Base-by-base conservation (phyloP, 1,140 invertebrate species). In the Hetaerina americana region DNA sequence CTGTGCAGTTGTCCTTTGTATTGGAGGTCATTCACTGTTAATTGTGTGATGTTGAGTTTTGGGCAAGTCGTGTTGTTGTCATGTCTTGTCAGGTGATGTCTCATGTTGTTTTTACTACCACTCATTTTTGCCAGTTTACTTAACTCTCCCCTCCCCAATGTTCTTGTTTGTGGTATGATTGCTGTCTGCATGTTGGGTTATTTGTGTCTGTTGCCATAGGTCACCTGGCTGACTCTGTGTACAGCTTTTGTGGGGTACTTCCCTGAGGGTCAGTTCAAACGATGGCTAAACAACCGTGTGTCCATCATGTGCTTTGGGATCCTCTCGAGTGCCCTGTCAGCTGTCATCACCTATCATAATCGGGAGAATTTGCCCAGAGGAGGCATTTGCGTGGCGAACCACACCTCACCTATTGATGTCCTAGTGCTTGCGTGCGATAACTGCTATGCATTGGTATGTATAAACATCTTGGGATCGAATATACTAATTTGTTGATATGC, bases 341-440 rank as follows among this genome's bases (percentile, higher is more conserved):
- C 92, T 49, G 93, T 96, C 74, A 90, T 97, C 73, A 93, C 86
- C 25, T 97, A 96, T 82, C 94, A 97, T 82, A 92, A 95, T 80
- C 81, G 85, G 66, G 87, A 92, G 78, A 93, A 95, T 81, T 86
- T 85, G 74, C 93, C 94, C 27, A 83, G 85, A 72, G 84, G 81
- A 27, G 95, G 96, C 29, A 99, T 99, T 77, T 99, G 97, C 84
- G 97, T 99, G 24, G 97, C 98, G 68, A 99, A 99, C 85, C 98
- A 99, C 82, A 99, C 98, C 0, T 98, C 96, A 72, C 98, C 97
- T 0, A 97, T 99, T 75, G 97, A 99, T 83, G 96, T 96, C 66
- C 86, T 99, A 72, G 90, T 99, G 74, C 86, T 99, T 66, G 96
- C 96, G 87, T 95, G 94, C 84, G 97, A 99, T 84, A 97, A 96